Percentiles rank a stretch among this genome's conserved stretches.
phyloP scores from a whole-genome alignment of 2,888 invertebrate genomes.

The Scelioninae gen. 1 region DNA sequence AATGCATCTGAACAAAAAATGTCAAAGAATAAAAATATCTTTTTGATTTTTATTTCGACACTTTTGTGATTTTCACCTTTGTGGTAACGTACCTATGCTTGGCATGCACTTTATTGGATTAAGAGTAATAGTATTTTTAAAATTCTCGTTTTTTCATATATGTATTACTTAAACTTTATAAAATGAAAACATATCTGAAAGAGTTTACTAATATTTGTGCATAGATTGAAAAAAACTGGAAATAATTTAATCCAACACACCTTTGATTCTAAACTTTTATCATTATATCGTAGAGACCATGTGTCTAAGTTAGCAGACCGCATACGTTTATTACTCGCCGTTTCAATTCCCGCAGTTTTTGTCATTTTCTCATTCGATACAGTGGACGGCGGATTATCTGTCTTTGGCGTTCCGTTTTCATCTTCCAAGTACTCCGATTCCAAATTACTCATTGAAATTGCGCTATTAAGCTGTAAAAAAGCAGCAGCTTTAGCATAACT shows the following conservation, averaged over 20 bases:
- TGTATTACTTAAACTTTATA: too few relatives aligned
- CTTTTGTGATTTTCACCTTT: too few relatives aligned
- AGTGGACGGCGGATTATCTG: slow-evolving; percentile 74
- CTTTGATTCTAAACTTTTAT: slow-evolving; percentile 91
- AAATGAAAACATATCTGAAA: too few relatives aligned
- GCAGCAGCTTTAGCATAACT: not conserved
- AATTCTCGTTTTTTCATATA: too few relatives aligned
- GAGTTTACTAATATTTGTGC: too few relatives aligned
- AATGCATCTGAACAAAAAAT: too few relatives aligned
- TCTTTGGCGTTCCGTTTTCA: slow-evolving; percentile 79
- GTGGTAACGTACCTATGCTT: too few relatives aligned
- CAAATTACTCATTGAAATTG: slow-evolving; percentile 81
- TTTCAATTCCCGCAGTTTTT: slow-evolving; percentile 90
- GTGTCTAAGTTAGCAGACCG: slow-evolving; percentile 93
- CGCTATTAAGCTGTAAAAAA: slow-evolving; percentile 80
- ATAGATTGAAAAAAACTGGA: too few relatives aligned
- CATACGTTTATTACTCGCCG: slow-evolving; percentile 95
- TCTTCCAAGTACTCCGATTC: slow-evolving; percentile 83
- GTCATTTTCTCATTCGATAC: slow-evolving; percentile 74
- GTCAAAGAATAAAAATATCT: too few relatives aligned
- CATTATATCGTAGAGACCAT: slow-evolving; percentile 94
- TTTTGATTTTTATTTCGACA: too few relatives aligned
- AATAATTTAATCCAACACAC: slow-evolving; percentile 81
- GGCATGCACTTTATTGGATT: too few relatives aligned
- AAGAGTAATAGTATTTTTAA: too few relatives aligned